A percentile compares a stretch with the other conserved stretches of the same genome.
Conservation (phyloP, 2,797 vertebrate species). For the Chromobotia macracanthus region DNA sequence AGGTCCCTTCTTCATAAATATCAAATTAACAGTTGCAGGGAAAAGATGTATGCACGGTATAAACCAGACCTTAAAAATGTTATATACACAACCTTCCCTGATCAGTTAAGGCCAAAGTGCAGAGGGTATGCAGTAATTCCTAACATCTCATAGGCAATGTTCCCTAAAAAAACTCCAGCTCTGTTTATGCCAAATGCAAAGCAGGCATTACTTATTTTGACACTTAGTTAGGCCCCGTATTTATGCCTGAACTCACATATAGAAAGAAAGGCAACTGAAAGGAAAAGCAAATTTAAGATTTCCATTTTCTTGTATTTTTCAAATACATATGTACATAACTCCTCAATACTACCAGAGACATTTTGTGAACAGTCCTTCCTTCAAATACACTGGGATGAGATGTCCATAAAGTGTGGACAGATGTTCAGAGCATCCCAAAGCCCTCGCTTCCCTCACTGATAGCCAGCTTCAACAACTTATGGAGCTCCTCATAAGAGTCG, state of each 20-base stretch:
- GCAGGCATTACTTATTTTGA: conserved; percentile 46
- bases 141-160: conserved; percentile 58
- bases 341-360: conserved; percentile 57
- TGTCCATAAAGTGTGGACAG: conserved; percentile 28
- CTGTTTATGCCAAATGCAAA: conserved; percentile 66
- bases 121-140: conserved; percentile 58
- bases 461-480: conserved; percentile 97
- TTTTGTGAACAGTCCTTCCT: conserved; percentile 50
- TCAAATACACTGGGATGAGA: conserved; percentile 35
- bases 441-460: conserved; percentile 99
- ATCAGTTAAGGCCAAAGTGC: conserved; percentile 82
- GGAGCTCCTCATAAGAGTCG: conserved; percentile 98
- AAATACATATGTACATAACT: conserved; percentile 70
- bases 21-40: conserved; percentile 60
- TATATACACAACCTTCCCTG: conserved; percentile 79
- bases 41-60: conserved; percentile 61
- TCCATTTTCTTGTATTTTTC: conserved; percentile 27
- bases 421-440: conserved; percentile 94
- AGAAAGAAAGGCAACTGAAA: conserved; percentile 69
- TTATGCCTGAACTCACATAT: conserved; percentile 59
- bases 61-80: conserved; percentile 50
- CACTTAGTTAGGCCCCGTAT: conserved; percentile 45
- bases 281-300: conserved; percentile 60
- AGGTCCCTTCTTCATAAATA: conserved; percentile 64
- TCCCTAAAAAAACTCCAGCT: conserved; percentile 70